phyloP scores from a whole-genome alignment of 2,797 vertebrate genomes.

The Lagodon rhomboides region DNA sequence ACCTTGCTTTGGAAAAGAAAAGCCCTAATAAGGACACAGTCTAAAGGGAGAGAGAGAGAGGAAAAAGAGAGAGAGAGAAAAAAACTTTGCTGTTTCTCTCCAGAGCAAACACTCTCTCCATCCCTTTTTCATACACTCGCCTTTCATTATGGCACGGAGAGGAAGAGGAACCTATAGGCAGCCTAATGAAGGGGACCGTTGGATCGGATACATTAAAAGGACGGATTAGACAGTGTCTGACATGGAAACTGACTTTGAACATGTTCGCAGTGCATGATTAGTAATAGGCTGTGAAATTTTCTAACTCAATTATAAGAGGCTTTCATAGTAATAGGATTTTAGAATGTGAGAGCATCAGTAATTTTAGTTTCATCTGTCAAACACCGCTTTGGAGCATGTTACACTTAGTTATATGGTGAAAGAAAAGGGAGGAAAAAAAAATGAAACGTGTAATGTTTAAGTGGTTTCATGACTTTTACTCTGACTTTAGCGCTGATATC shows the following conservation, averaged over 20 bases:
- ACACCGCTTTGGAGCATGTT: constrained; percentile 67
- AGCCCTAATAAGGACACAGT: constrained; percentile 83
- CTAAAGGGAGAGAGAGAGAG: constrained; percentile 47
- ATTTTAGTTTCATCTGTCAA: constrained; percentile 75
- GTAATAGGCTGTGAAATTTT: constrained; percentile 78
- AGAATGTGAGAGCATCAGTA: constrained; percentile 72
- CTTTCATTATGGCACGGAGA: constrained; percentile 76
- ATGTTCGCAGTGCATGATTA: constrained; percentile 76
- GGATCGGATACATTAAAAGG: constrained; percentile 77
- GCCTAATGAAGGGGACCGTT: constrained; percentile 77
- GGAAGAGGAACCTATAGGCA: constrained; percentile 73
- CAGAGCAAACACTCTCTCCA: constrained; percentile 73
- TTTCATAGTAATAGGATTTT: constrained; percentile 79
- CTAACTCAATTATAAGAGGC: constrained; percentile 76
- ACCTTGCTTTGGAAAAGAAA: constrained; percentile 82
- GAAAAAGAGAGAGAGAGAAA: constrained; percentile 11
- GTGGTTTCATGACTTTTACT: constrained; percentile 60
- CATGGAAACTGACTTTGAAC: constrained; percentile 80
- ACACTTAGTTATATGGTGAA: constrained; percentile 59
- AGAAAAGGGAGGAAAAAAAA: constrained; percentile 7
- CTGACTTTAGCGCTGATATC: constrained; percentile 36
- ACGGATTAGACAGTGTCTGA: constrained; percentile 78
- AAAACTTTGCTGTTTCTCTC: constrained; percentile 74
- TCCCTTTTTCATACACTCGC: constrained; percentile 71
- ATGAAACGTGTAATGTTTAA: constrained; percentile 52